These are phyloP conservation scores for Anas flavirostris DNA, from an alignment of 2,797 vertebrate species.

Conservation along the genomic window DNA sequence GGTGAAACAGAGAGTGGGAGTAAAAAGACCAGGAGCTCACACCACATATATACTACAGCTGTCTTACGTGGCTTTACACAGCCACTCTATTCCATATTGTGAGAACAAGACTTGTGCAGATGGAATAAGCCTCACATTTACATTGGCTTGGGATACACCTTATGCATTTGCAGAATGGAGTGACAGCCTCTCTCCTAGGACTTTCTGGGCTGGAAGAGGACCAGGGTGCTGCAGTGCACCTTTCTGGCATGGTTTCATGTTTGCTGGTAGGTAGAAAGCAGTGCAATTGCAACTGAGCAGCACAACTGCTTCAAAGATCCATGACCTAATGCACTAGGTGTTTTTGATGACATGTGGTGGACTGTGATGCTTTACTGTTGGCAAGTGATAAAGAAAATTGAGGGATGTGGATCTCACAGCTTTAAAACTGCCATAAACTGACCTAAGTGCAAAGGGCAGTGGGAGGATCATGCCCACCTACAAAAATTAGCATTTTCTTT, in stretches of 20 bases:
- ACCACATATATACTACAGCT: neutral
- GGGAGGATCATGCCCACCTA: neutral
- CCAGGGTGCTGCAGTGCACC: neutral
- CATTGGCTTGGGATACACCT: neutral
- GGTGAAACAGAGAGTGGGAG: neutral
- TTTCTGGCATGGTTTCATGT: neutral
- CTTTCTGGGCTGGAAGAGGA: neutral
- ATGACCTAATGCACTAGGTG: neutral
- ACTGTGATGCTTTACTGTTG: neutral
- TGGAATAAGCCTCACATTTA: neutral
- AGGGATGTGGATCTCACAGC: neutral
- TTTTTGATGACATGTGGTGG: neutral
- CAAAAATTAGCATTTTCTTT: neutral
- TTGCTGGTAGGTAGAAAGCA: neutral
- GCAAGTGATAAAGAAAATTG: neutral
- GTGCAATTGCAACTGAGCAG: neutral
- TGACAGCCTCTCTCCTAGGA: neutral
- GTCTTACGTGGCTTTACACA: neutral
- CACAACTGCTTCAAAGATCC: neutral
- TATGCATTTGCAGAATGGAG: rapidly evolving
- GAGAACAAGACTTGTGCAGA: rapidly evolving
- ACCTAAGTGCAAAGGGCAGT: neutral
- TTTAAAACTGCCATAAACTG: neutral
- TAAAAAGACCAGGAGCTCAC: neutral
- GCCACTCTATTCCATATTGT: rapidly evolving